phyloP scores from a whole-genome alignment of 2,888 invertebrate genomes.

The Pammene fasciana region DNA sequence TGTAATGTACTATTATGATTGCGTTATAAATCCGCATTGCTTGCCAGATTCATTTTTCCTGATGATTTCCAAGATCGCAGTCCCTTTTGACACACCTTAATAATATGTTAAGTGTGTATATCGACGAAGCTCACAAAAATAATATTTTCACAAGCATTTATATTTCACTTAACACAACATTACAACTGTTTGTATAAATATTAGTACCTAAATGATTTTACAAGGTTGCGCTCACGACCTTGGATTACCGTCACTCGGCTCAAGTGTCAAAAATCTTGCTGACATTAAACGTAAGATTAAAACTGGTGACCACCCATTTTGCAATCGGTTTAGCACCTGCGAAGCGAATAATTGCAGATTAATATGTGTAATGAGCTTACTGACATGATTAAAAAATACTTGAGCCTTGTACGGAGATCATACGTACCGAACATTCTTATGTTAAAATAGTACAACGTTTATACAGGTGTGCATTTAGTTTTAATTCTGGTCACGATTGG shows the following conservation, averaged over 20 bases:
- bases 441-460: neutral
- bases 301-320: constrained; percentile 35
- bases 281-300: constrained; percentile 32
- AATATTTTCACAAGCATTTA: constrained; percentile 5
- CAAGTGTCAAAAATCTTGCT: constrained; percentile 37
- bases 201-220: constrained; percentile 19
- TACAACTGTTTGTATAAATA: constrained; percentile 23
- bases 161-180: constrained; percentile 21
- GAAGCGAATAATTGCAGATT: constrained; percentile 19
- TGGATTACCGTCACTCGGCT: constrained; percentile 40
- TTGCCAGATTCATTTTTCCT: too few relatives aligned
- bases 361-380: constrained; percentile 20
- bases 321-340: constrained; percentile 35
- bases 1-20: too few relatives aligned
- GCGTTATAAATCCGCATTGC: too few relatives aligned
- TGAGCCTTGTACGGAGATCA: constrained; percentile 21
- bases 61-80: too few relatives aligned
- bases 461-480: neutral
- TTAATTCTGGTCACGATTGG: too few relatives aligned
- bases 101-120: neutral
- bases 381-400: constrained; percentile 35
- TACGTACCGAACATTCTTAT: constrained; percentile 1
- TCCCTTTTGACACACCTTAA: too few relatives aligned
- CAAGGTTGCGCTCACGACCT: constrained; percentile 36
- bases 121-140: neutral